Evolutionary conservation across 2,113 vertebrate species (phyloP), one percentile per base, ranked within the genome.

Genomic region (Helogale parvula): DNA sequence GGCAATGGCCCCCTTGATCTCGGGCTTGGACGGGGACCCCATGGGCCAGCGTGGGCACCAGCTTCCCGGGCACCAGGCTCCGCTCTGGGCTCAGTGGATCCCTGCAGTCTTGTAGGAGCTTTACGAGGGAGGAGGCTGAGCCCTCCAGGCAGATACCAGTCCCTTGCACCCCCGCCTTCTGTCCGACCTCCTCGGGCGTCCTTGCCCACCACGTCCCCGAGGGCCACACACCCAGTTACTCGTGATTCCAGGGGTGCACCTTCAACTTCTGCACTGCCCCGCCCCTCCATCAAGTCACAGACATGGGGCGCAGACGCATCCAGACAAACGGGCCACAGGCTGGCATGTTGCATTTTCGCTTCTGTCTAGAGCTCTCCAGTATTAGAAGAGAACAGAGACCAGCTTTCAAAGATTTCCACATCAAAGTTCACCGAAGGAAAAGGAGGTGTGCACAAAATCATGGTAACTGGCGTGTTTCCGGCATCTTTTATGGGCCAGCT

Each of bases 261-360:
- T 35, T 35, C 23, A 2, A 2, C 71, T 74, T 25, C 71, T 6
- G 5, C 11, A 1, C 35, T 4, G 35, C 4, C 25, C 9, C 4
- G 0, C 29, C 15, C n/a, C 3, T 0, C 25, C 4, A 9, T 33
- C 4, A 16, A 29, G 23, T 11, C 31, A 9, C 35, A 31, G 25
- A 29, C 54, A 2, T 0, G 45, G 41, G 29, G 5, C 19, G 5
- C 0, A 0, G 45, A 14, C 5, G 31, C 27, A 9, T 13, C 38
- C 0, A 66, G 38, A 45, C 25, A 23, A 9, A 54, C 0, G 8
- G 0, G 38, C 29, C 47, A 10, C 6, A 7, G 3, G 52, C 52
- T 5, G 50, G 27, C 27, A 1, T 27, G 21, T 3, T 7, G 25
- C 17, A 11, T 12, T 54, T 66, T 8, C 2, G 9, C n/a, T 57